phyloP scores from a whole-genome alignment of 2,113 vertebrate species.

The Camelus dromedarius region DNA sequence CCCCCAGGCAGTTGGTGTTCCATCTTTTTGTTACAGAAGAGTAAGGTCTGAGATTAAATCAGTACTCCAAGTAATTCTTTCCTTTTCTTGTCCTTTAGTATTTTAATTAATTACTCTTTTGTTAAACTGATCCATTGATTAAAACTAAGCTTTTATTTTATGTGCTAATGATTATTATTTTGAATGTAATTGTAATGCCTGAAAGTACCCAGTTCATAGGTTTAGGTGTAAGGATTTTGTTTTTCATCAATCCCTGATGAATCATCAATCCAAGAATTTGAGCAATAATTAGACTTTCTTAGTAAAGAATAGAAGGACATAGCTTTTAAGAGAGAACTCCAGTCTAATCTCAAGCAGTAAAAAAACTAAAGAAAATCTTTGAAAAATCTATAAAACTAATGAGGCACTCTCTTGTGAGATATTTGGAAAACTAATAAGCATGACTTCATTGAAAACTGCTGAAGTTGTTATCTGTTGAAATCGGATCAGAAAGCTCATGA shows the following conservation, averaged over 20 bases:
- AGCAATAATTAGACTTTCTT: not conserved
- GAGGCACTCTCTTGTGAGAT: conserved; percentile 61
- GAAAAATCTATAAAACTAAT: conserved; percentile 58
- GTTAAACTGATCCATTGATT: not conserved
- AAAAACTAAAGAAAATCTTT: conserved; percentile 40
- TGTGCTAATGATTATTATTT: not conserved
- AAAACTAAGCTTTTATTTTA: not conserved
- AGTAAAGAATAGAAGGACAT: not conserved
- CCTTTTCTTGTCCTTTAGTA: not conserved
- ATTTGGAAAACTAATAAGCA: conserved; percentile 21
- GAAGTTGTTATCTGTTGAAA: conserved; percentile 70
- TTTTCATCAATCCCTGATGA: not conserved
- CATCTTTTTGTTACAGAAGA: not conserved
- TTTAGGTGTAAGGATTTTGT: not conserved
- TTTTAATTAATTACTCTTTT: conserved; percentile 23
- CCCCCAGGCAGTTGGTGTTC: not conserved
- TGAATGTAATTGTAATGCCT: not conserved
- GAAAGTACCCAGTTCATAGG: not conserved
- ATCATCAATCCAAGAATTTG: not conserved
- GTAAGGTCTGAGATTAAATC: not conserved
- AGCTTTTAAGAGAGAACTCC: not conserved
- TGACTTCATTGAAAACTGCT: conserved; percentile 51
- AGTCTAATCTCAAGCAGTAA: not conserved
- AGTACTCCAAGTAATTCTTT: not conserved
- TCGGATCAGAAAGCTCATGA: conserved; percentile 70